These are phyloP conservation scores for Apaloderma vittatum DNA, from an alignment of 2,113 vertebrate species.

Conservation along the genomic window DNA sequence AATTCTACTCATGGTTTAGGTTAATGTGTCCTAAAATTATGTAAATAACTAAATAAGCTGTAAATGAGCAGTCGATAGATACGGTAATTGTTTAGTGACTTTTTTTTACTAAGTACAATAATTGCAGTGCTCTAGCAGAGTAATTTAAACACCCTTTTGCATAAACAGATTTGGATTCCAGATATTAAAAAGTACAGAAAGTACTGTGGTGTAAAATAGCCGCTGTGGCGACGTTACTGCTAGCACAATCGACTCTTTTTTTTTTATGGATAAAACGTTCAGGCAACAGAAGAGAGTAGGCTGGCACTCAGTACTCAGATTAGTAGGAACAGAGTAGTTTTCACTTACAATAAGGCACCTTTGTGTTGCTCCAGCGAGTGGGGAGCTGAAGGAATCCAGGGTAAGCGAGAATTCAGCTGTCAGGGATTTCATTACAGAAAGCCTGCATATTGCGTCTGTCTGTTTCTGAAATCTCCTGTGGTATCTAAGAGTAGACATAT, in stretches of 20 bases:
- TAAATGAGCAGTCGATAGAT: conserved; percentile 83
- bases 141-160: conserved; percentile 85
- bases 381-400: background rate
- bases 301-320: conserved; percentile 45
- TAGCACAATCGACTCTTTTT: conserved; percentile 6
- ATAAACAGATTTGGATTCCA: conserved; percentile 78
- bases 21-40: conserved; percentile 83
- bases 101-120: conserved; percentile 80
- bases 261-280: background rate
- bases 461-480: conserved; percentile 60
- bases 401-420: conserved; percentile 28
- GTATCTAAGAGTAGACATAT: conserved; percentile 37
- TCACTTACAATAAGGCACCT: background rate
- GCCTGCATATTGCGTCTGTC: conserved; percentile 42
- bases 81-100: conserved; percentile 76
- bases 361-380: background rate
- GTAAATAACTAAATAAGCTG: conserved; percentile 90
- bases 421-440: conserved; percentile 43
- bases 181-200: conserved; percentile 37
- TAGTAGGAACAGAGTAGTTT: background rate
- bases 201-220: conserved; percentile 25
- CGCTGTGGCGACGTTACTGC: background rate
- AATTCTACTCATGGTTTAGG: conserved; percentile 85
- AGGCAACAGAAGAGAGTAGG: conserved; percentile 15
- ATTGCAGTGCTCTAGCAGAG: conserved; percentile 82